Evolutionary conservation across 2,797 vertebrate species (phyloP).

Genomic region (Fistularia commersonii): DNA sequence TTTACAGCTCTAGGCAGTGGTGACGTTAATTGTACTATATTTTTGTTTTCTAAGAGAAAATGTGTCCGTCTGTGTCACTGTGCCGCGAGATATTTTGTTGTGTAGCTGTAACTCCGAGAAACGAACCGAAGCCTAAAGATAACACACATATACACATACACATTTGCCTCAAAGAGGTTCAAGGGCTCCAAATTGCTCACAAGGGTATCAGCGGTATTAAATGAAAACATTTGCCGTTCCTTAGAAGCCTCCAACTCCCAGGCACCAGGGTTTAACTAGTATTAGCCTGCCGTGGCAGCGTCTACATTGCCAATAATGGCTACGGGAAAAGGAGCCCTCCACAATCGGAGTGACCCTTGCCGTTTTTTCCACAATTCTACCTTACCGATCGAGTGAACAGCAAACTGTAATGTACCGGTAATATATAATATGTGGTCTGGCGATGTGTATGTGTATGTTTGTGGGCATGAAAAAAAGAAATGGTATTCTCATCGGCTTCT

Average conservation of each 20-base stretch:
- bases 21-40: slow-evolving; percentile 1
- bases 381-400: slow-evolving; percentile 53
- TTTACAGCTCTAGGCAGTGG: slow-evolving; percentile 8
- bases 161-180: slow-evolving; percentile 43
- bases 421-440: slow-evolving; percentile 1
- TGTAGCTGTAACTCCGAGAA: slow-evolving; percentile 48
- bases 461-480: slow-evolving; percentile 28
- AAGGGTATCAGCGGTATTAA: slow-evolving; percentile 63
- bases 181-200: slow-evolving; percentile 65
- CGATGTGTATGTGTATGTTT: slow-evolving; percentile 1
- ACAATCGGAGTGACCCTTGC: slow-evolving; percentile 42
- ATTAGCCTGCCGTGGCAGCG: slow-evolving; percentile 49
- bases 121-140: slow-evolving; percentile 26
- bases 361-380: slow-evolving; percentile 46
- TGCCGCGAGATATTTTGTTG: slow-evolving; percentile 43
- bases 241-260: slow-evolving; percentile 53
- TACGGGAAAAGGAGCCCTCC: slow-evolving; percentile 38
- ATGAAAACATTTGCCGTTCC: slow-evolving; percentile 68
- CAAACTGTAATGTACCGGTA: slow-evolving; percentile 25
- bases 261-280: slow-evolving; percentile 62
- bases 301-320: slow-evolving; percentile 61
- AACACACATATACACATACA: slow-evolving; percentile 22
- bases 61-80: slow-evolving; percentile 42
- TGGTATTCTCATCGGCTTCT: slow-evolving; percentile 27
- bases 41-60: slow-evolving; percentile 17